Percentiles rank a stretch among this genome's conserved stretches.
Conservation (phyloP, 2,888 invertebrate genomes). For the Nebria brevicollis region DNA sequence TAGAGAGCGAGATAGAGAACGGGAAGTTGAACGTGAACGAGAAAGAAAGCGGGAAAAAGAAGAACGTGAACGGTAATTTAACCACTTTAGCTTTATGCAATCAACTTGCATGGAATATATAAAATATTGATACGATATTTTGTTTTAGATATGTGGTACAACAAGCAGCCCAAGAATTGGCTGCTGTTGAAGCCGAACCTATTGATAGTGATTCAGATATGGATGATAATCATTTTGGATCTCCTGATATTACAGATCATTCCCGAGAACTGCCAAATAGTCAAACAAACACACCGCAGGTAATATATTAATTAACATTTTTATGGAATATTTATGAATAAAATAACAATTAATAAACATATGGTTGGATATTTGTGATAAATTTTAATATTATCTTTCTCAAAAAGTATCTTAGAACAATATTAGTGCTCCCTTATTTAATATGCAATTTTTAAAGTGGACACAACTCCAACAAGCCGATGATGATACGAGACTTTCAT, state of each 20-base stretch:
- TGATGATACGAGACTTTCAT: constrained; percentile 64
- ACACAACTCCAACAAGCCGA: constrained; percentile 60
- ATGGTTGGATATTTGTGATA: too few relatives aligned
- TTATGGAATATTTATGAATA: too few relatives aligned
- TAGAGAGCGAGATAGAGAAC: constrained; percentile 84
- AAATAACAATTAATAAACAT: too few relatives aligned
- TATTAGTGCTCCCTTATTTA: constrained; percentile 18
- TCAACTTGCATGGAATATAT: not conserved
- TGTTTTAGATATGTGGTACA: constrained; percentile 65
- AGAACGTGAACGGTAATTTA: constrained; percentile 59
- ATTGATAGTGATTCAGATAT: constrained; percentile 76
- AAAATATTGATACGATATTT: not conserved
- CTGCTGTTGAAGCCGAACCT: constrained; percentile 75
- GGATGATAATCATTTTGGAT: constrained; percentile 60
- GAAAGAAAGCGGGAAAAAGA: constrained; percentile 54
- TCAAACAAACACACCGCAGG: constrained; percentile 40
- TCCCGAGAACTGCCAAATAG: constrained; percentile 36
- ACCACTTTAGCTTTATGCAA: constrained; percentile 4
- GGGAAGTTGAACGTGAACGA: constrained; percentile 81
- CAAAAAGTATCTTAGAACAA: not conserved
- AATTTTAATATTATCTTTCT: too few relatives aligned
- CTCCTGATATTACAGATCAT: constrained; percentile 58
- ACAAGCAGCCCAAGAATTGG: constrained; percentile 70
- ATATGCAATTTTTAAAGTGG: constrained; percentile 54
- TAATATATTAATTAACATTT: not conserved